phyloP scores from a whole-genome alignment of 2,888 invertebrate species.

The Dynastes tityus region DNA sequence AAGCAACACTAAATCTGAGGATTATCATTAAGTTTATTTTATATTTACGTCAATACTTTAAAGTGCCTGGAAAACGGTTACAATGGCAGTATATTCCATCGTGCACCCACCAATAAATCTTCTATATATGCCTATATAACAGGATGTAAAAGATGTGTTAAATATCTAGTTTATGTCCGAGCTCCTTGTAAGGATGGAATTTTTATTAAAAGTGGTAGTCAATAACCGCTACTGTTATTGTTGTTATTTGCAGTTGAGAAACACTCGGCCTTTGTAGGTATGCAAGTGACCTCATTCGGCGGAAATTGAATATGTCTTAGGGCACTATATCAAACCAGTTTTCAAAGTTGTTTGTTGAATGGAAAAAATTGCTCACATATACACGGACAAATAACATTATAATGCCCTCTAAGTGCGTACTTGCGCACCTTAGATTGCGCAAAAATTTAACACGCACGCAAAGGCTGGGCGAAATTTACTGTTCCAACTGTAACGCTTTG shows the following conservation, averaged over 20 bases:
- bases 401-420: conserved; percentile 29
- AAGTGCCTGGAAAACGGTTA: conserved; percentile 2
- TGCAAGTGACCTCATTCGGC: conserved; percentile 63
- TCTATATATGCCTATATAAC: conserved; percentile 19
- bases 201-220: conserved; percentile 28
- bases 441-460: conserved; percentile 12
- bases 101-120: conserved; percentile 29
- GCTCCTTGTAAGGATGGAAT: conserved; percentile 19
- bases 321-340: conserved; percentile 57
- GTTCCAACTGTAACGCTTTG: conserved; percentile 50
- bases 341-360: conserved; percentile 48
- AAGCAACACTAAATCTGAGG: conserved; percentile 36
- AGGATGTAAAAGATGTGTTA: conserved; percentile 41
- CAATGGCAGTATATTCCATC: conserved; percentile 25
- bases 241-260: conserved; percentile 47
- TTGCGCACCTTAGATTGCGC: conserved; percentile 17
- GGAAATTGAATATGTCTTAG: conserved; percentile 58
- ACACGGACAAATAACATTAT: conserved; percentile 26
- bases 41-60: conserved; percentile 2
- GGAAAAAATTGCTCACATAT: conserved; percentile 30
- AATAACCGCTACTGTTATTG: conserved; percentile 29
- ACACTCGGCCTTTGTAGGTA: conserved; percentile 62
- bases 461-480: conserved; percentile 32
- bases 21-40: conserved; percentile 39
- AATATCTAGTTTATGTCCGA: conserved; percentile 28